These are phyloP conservation scores for Alca torda DNA, from an alignment of 2,797 vertebrate genomes.

Conservation along the genomic window DNA sequence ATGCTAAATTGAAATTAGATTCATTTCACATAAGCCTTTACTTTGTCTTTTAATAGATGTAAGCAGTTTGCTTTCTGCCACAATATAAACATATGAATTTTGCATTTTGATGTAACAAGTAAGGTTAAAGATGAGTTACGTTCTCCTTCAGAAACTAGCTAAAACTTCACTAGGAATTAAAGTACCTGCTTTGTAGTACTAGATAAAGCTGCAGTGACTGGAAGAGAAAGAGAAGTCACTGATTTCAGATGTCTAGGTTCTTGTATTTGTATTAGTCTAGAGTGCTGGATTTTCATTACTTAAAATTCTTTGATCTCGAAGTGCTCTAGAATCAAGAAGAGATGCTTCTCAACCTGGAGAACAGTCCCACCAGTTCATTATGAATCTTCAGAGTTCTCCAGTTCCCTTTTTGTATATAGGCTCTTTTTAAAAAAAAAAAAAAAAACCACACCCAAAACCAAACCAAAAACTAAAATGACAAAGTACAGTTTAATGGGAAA, in stretches of 20 bases:
- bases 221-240: not conserved
- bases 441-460: too few species aligned
- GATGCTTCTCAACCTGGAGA: not conserved
- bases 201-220: not conserved
- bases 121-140: not conserved
- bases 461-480: not conserved
- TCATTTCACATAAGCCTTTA: not conserved
- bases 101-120: not conserved
- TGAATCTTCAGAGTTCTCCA: not conserved
- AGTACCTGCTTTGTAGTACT: not conserved
- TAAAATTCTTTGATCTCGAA: not conserved
- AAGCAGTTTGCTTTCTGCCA: not conserved
- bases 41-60: not conserved
- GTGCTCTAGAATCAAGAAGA: not conserved
- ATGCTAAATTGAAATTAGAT: not conserved
- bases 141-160: not conserved
- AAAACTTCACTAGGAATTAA: not conserved
- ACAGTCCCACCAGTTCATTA: not conserved
- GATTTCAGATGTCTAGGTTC: not conserved
- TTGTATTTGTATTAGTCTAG: not conserved
- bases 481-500: not conserved
- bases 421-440: not conserved
- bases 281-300: not conserved
- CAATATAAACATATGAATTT: not conserved
- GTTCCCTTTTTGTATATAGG: not conserved